Conservation (phyloP, 1,140 invertebrate species). For the Pogonus chalceus region DNA sequence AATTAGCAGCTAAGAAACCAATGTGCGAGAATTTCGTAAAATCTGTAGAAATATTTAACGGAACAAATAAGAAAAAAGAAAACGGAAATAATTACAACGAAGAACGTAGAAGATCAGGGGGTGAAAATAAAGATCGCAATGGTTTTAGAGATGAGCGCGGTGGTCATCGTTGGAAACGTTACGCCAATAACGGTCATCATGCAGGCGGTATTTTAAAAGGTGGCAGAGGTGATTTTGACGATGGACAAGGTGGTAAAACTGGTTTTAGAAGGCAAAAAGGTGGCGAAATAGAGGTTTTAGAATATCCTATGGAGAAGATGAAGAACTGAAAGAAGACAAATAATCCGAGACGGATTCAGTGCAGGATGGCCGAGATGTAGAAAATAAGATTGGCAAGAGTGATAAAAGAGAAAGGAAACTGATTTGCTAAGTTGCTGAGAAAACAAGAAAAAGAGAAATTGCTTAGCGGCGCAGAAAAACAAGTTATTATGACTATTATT, state of each 20-base stretch:
- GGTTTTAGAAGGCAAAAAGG: conserved; percentile 25
- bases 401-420: no score
- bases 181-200: conserved; percentile 38
- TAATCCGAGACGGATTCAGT: no score
- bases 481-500: no score
- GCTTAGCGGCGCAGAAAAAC: no score
- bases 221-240: conserved; percentile 26
- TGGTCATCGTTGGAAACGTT: conserved; percentile 34
- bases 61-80: conserved; percentile 29
- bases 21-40: conserved; percentile 49
- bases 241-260: conserved; percentile 19
- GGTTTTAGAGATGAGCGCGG: conserved; percentile 35
- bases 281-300: conserved; percentile 32
- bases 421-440: no score
- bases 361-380: no score
- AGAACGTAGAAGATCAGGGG: conserved; percentile 21
- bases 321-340: no score
- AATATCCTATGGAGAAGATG: conserved; percentile 18
- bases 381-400: no score
- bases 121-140: conserved; percentile 24
- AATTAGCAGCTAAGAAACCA: conserved; percentile 30
- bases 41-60: conserved; percentile 34
- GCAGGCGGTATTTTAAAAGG: conserved; percentile 34
- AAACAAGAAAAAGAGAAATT: no score
- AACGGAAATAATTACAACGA: conserved; percentile 29